Conservation (phyloP, 2,888 invertebrate genomes). For the Troides oblongomaculatus region DNA sequence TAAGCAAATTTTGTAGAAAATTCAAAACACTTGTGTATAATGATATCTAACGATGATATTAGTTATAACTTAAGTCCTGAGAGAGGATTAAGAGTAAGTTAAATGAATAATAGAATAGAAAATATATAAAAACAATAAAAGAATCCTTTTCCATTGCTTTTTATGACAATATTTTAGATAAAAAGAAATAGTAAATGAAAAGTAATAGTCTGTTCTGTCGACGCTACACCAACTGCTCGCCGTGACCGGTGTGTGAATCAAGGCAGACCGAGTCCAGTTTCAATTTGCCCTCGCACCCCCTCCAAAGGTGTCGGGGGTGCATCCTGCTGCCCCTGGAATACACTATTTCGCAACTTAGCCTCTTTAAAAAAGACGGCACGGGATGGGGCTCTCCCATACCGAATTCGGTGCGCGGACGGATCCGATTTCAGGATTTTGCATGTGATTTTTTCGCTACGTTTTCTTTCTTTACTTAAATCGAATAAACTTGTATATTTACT, state of each 20-base stretch:
- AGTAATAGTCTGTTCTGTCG: conserved; percentile 37
- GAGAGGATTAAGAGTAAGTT: too few relatives aligned
- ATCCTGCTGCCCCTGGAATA: conserved; percentile 31
- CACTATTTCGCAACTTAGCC: conserved; percentile 41
- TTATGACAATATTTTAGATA: too few relatives aligned
- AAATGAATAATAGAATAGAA: too few relatives aligned
- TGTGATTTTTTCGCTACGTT: conserved; percentile 11
- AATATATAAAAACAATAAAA: too few relatives aligned
- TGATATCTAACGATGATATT: too few relatives aligned
- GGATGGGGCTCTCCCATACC: conserved; percentile 32
- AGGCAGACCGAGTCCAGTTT: conserved; percentile 53
- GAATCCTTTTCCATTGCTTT: too few relatives aligned
- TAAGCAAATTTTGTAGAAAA: too few relatives aligned
- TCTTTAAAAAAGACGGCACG: conserved; percentile 35
- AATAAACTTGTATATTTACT: too few relatives aligned
- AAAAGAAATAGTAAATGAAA: too few relatives aligned
- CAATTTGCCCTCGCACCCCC: conserved; percentile 58
- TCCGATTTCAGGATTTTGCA: conserved; percentile 21
- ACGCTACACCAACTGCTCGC: conserved; percentile 42
- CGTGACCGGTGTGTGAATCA: conserved; percentile 69
- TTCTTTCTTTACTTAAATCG: too few relatives aligned
- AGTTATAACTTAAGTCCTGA: too few relatives aligned
- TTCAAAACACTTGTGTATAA: too few relatives aligned
- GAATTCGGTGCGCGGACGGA: conserved; percentile 12
- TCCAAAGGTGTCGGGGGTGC: conserved; percentile 38